Percentiles rank a stretch among this genome's conserved stretches.
Conservation (phyloP, 2,797 vertebrate species). For the Rhinophrynus dorsalis region DNA sequence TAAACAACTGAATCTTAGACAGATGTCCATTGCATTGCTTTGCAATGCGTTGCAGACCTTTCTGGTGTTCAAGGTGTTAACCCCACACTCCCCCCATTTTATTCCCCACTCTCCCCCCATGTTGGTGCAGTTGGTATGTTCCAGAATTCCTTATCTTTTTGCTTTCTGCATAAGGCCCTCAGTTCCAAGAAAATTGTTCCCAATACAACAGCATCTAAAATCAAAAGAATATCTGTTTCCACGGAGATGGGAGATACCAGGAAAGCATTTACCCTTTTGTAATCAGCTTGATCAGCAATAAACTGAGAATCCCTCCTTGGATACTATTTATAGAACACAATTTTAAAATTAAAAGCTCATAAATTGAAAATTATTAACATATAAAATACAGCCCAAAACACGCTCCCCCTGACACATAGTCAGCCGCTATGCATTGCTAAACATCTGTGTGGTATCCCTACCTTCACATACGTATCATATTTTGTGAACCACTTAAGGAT, state of each 20-base stretch:
- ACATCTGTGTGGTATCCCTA: slow-evolving; percentile 53
- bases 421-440: not conserved
- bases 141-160: too few species aligned
- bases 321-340: slow-evolving; percentile 50
- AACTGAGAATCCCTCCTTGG: slow-evolving; percentile 26
- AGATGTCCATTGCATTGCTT: too few species aligned
- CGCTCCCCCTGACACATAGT: not conserved
- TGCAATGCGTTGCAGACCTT: too few species aligned
- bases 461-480: slow-evolving; percentile 56
- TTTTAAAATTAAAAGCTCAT: slow-evolving; percentile 11
- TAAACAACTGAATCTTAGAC: too few species aligned
- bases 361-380: slow-evolving; percentile 13
- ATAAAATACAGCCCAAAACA: slow-evolving; percentile 7
- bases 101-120: too few species aligned
- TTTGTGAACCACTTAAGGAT: slow-evolving; percentile 60
- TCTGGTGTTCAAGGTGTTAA: too few species aligned
- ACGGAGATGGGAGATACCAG: slow-evolving; percentile 53
- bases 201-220: slow-evolving; percentile 21
- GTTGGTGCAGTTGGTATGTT: too few species aligned
- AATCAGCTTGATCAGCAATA: slow-evolving; percentile 38
- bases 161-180: too few species aligned
- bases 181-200: not conserved
- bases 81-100: too few species aligned
- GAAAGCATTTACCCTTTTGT: slow-evolving; percentile 19
- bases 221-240: slow-evolving; percentile 52